Conservation (phyloP, 2,888 invertebrate genomes). For the Drosophila multiciliata region DNA sequence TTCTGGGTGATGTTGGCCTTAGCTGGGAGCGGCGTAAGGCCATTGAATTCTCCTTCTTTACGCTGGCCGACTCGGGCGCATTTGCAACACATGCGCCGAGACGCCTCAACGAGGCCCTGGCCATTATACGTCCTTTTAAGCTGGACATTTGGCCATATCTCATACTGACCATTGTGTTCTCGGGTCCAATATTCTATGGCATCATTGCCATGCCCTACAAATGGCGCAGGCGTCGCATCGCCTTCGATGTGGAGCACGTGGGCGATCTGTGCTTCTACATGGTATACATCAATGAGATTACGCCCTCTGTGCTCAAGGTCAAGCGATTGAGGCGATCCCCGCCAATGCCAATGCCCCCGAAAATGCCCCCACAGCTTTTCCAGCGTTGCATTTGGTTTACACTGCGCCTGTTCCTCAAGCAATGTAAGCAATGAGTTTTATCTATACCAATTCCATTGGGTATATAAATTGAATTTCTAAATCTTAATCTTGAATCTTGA, state of each 20-base stretch:
- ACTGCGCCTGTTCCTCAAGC: conserved; percentile 89
- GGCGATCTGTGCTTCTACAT: conserved; percentile 65
- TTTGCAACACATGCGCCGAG: conserved; percentile 91
- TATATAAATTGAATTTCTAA: background rate
- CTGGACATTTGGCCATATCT: conserved; percentile 92
- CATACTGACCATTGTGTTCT: conserved; percentile 87
- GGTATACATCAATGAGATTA: conserved; percentile 83
- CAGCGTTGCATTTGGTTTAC: conserved; percentile 91
- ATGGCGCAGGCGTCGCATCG: conserved; percentile 55
- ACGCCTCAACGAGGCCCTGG: conserved; percentile 90
- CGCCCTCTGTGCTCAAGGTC: conserved; percentile 59
- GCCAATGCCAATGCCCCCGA: conserved; percentile 23
- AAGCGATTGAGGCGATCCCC: conserved; percentile 45
- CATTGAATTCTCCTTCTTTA: conserved; percentile 91
- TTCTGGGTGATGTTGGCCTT: conserved; percentile 90
- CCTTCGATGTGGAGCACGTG: conserved; percentile 53
- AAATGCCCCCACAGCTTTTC: conserved; percentile 84
- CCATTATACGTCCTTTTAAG: conserved; percentile 90
- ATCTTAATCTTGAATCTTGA: background rate
- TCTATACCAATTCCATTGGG: background rate
- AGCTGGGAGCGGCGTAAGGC: conserved; percentile 90
- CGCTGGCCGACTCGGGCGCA: conserved; percentile 91
- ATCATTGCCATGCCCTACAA: conserved; percentile 88
- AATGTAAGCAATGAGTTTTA: conserved; percentile 86
- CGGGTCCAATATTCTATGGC: conserved; percentile 89